These are phyloP conservation scores for Pocillopora grandis DNA, from an alignment of 92 coral and sea anemone genomes.

Conservation along the genomic window DNA sequence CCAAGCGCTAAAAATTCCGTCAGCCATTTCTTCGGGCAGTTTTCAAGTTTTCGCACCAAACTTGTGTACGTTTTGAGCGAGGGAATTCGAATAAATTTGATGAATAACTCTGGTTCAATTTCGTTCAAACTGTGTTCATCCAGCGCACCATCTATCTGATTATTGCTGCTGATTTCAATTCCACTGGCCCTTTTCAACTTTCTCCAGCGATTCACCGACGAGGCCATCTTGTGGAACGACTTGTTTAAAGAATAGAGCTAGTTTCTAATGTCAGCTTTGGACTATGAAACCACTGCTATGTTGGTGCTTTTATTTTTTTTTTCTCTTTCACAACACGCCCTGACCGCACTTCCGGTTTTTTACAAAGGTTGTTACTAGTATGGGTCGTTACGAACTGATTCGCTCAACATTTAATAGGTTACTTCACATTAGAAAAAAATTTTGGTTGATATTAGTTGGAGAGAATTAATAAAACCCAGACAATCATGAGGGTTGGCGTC, in stretches of 20 bases:
- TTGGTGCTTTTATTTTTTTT: too few species aligned
- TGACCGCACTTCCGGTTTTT: neutral
- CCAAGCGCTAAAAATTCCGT: conserved; percentile 79
- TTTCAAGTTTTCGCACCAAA: conserved; percentile 62
- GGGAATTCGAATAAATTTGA: conserved; percentile 78
- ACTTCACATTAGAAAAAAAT: too few species aligned
- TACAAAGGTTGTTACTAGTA: too few species aligned
- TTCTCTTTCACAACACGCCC: neutral
- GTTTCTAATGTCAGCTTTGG: neutral
- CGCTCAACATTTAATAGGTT: too few species aligned
- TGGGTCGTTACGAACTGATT: too few species aligned
- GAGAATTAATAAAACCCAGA: too few species aligned
- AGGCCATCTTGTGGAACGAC: neutral
- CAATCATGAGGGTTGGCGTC: too few species aligned
- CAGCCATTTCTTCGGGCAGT: conserved; percentile 80
- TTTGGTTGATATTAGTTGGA: too few species aligned
- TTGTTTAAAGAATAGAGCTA: too few species aligned
- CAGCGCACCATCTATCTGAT: conserved; percentile 37
- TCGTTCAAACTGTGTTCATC: conserved; percentile 56
- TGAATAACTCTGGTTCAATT: conserved; percentile 72
- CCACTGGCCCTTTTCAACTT: conserved; percentile 53
- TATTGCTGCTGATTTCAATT: neutral
- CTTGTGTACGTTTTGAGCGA: conserved; percentile 76
- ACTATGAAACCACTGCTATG: neutral
- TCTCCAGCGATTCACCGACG: conserved; percentile 57